Base-by-base conservation (phyloP, 2,888 invertebrate species). In the Lasioglossum malachurum region DNA sequence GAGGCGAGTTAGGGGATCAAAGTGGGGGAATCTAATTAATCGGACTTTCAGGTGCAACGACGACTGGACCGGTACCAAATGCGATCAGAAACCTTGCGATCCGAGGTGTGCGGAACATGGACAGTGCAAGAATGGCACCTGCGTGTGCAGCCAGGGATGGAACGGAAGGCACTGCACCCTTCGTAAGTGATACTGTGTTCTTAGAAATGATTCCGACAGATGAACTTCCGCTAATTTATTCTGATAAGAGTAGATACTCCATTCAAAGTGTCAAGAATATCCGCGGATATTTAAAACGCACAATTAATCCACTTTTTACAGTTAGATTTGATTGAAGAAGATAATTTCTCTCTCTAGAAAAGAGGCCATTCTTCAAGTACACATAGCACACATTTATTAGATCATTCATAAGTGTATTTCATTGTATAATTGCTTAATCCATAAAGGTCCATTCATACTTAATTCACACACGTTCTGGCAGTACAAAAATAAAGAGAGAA, bases 121-220 rank as follows among this genome's bases (percentile, higher is more conserved):
- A 35, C 98, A 98, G 95, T 99, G 99, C 96, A 98, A 98, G 95
- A 99, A 99, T 95, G 99, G 99, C 86, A 99, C 99, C 76, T 99
- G 99, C 95, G 98, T 99, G 80, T 99, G 99, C 95, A 98, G 98
- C 79, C 98, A 98, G 95, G 99, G 99, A 89, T 99, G 99, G 99
- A 99, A 99, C 95, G 99, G 99, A 90, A 97, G 98, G 93, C 99
- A 99, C 95, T 99, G 99, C 96, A 99, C 99, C 84, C 96, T 99
- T 93, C 98, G 99, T 99, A 97, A 98, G 98, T 97, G 92, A 35
- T 10, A 23, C 16, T 10, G 31, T 31, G 7, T 31, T 31, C 64
- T 31, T 31, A 1, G 31, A 19, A 16, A 31, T 3, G 2, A 67
- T 67, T 14, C 19, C 7, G 4, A 19, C 2, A 7, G 0, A 64